Conservation (phyloP, 2,797 vertebrate species). For the Huso huso region DNA sequence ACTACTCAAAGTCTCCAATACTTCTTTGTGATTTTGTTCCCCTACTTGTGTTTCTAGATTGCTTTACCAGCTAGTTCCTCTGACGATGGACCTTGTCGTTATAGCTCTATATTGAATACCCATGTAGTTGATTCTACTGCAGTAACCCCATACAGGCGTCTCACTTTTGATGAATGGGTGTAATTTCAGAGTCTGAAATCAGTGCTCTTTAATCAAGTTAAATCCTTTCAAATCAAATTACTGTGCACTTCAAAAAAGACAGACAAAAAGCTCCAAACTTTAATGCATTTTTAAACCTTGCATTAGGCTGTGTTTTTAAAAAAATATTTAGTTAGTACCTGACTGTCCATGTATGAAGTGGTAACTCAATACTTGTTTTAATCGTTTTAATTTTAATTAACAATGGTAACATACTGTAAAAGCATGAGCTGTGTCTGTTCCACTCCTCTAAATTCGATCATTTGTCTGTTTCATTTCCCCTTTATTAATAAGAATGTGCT, state of each 20-base stretch:
- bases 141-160: slow-evolving; percentile 4
- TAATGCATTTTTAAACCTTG: too few relatives aligned
- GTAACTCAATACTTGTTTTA: too few relatives aligned
- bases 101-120: slow-evolving; percentile 2
- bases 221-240: slow-evolving; percentile 14
- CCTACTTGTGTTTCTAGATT: neutral
- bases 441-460: too few relatives aligned
- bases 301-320: too few relatives aligned
- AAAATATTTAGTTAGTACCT: too few relatives aligned
- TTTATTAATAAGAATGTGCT: too few relatives aligned
- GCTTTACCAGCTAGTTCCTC: neutral
- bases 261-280: slow-evolving; percentile 4
- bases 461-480: too few relatives aligned
- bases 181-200: slow-evolving; percentile 14
- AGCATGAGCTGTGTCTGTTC: too few relatives aligned
- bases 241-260: slow-evolving; percentile 7
- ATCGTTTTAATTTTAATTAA: too few relatives aligned
- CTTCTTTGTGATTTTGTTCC: neutral
- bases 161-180: slow-evolving; percentile 13
- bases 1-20: neutral
- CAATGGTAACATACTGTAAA: too few relatives aligned
- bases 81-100: neutral
- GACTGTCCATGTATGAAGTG: too few relatives aligned
- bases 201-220: slow-evolving; percentile 14
- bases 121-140: neutral